Base-by-base conservation (phyloP, 2,797 vertebrate species). In the Silurus lanzhouensis region DNA sequence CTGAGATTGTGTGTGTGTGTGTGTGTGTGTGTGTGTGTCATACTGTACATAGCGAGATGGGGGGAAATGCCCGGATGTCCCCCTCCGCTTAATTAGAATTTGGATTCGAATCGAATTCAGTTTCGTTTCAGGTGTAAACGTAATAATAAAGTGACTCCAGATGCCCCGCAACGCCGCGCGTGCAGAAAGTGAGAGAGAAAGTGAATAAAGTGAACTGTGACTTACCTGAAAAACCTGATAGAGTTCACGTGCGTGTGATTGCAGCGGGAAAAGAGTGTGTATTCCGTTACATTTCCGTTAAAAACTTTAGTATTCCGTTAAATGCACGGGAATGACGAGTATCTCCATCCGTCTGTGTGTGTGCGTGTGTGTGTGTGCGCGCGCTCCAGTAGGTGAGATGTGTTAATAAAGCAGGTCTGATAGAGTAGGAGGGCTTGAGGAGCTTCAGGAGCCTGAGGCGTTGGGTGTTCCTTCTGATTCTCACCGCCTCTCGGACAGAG, bases 171-270 rank as follows among this genome's bases (percentile, higher is more conserved):
- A 4, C 3, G 3, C 38, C 3, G 38, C 38, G 38, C 38, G 38
- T 46, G 2, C 38, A 46, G 44, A n/a, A 48, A n/a, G 20, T 72
- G 44, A 48, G 31, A 38, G 31, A 38, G 31, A 48, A 48, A 4
- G 0, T 44, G 9, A 48, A n/a, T 48, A 6, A 44, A 15, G 5
- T 2, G 0, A 31, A n/a, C 15, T n/a, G 5, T 14, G 70, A 25
- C 74, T 78, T 70, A 84, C 83, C 64, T 55, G 82, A 12, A n/a
- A 19, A 82, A 17, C 13, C 25, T 48, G 52, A 61, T 52, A 8
- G 48, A 10, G 6, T 25, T 19, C 31, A 2, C 67, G 31, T 27
- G 52, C 63, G 38, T 44, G 20, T 2, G 52, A 31, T 22, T 3
- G 20, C 9, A 52, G 8, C 2, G 48, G 7, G 6, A 2, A 2